Percentiles rank a stretch among this genome's conserved stretches.
Conservation (phyloP, 2,797 vertebrate genomes). For the Hydrocynus forskahlii region DNA sequence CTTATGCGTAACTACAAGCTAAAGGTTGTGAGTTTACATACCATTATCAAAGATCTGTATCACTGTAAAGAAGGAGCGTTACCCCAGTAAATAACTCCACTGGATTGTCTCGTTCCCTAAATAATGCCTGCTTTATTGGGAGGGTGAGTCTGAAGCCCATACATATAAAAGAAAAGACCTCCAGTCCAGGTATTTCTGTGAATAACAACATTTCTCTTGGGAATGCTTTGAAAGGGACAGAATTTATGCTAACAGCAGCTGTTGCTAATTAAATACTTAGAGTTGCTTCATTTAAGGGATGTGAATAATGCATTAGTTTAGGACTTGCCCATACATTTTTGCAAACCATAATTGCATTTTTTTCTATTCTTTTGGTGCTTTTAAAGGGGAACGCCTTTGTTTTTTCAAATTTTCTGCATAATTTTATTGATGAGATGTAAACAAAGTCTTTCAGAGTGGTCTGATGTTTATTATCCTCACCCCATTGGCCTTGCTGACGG, state of each 20-base stretch:
- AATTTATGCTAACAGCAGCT: background rate
- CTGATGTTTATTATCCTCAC: slow-evolving; percentile 74
- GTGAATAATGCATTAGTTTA: background rate
- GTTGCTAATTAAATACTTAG: slow-evolving; percentile 1
- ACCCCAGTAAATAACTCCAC: background rate
- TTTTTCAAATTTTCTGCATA: no score
- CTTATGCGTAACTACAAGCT: no score
- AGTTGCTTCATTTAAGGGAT: background rate
- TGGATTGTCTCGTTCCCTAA: background rate
- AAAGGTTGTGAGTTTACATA: no score
- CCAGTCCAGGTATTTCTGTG: background rate
- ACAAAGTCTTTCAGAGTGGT: no score
- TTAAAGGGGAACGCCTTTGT: background rate
- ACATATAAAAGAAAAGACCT: no score
- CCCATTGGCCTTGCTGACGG: slow-evolving; percentile 92
- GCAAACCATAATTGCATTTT: background rate
- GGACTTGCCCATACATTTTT: background rate
- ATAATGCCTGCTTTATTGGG: no score
- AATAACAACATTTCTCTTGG: background rate
- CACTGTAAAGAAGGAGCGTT: background rate
- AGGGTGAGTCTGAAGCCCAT: background rate
- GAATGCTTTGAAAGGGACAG: background rate
- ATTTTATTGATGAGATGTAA: no score
- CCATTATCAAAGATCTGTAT: background rate
- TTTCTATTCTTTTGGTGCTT: background rate